Conservation (phyloP, 2,888 invertebrate species). For the Boloria euphrosyne region DNA sequence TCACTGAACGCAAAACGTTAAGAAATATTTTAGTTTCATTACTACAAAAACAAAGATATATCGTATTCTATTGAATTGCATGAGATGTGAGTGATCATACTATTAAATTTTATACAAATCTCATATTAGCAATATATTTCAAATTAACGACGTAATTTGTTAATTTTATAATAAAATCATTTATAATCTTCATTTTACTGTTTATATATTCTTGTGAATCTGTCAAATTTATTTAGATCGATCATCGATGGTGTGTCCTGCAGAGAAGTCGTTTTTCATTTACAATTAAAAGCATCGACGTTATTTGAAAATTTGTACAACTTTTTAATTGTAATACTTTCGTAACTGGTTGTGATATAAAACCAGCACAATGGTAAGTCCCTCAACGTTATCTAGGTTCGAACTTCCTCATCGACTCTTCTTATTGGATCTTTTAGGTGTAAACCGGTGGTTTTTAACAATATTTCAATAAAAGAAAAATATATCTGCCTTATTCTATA, state of each 20-base stretch:
- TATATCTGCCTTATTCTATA: not conserved
- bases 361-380: slow-evolving; percentile 32
- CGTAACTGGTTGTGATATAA: slow-evolving; percentile 19
- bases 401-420: slow-evolving; percentile 5
- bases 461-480: not conserved
- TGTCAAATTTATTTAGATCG: slow-evolving; percentile 52
- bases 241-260: slow-evolving; percentile 48
- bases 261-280: slow-evolving; percentile 35
- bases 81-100: too few species aligned
- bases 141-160: not conserved
- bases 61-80: too few species aligned
- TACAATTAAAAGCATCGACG: slow-evolving; percentile 27
- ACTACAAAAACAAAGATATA: too few species aligned
- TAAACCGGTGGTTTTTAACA: slow-evolving; percentile 23
- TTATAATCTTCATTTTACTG: slow-evolving; percentile 22
- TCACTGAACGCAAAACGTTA: not conserved
- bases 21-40: not conserved
- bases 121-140: too few species aligned
- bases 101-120: too few species aligned
- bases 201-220: slow-evolving; percentile 34
- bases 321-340: slow-evolving; percentile 1
- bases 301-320: slow-evolving; percentile 6
- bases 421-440: slow-evolving; percentile 23
- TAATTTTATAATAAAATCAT: not conserved
- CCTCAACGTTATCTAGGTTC: not conserved